phyloP scores from a whole-genome alignment of 2,113 vertebrate species.

The Cottus gobio region DNA sequence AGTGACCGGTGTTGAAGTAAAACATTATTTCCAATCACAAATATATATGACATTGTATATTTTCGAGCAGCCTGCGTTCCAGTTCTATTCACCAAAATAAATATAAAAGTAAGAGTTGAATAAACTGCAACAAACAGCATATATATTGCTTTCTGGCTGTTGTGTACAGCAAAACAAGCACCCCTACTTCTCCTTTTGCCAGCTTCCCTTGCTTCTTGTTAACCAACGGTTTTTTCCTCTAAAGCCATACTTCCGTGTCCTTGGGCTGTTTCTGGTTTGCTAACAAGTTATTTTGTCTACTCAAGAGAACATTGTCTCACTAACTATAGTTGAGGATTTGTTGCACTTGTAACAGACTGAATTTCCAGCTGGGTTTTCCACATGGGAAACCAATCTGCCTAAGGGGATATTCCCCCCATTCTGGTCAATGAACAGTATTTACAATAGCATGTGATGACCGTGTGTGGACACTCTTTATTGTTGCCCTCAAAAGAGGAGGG shows the following conservation, averaged over 20 bases:
- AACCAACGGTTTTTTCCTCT: conserved; percentile 18
- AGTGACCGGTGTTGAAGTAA: neutral
- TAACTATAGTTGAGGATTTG: conserved; percentile 18
- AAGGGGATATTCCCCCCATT: neutral
- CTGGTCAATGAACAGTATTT: conserved; percentile 44
- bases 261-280: conserved; percentile 37
- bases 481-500: neutral
- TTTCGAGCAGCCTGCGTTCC: neutral
- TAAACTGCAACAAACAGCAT: neutral
- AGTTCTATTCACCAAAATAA: neutral
- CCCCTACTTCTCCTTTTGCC: conserved; percentile 74
- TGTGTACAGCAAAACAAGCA: conserved; percentile 48
- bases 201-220: conserved; percentile 59
- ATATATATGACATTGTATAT: neutral
- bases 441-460: conserved; percentile 17
- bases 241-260: conserved; percentile 63
- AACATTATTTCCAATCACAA: conserved; percentile 23
- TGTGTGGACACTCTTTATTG: conserved; percentile 2
- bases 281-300: conserved; percentile 20
- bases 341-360: conserved; percentile 22
- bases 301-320: neutral
- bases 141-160: conserved; percentile 1
- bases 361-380: conserved; percentile 47
- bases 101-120: conserved; percentile 16
- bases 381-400: conserved; percentile 26